These are phyloP conservation scores for Microvelia longipes DNA, from an alignment of 1,140 invertebrate genomes.

Conservation along the genomic window DNA sequence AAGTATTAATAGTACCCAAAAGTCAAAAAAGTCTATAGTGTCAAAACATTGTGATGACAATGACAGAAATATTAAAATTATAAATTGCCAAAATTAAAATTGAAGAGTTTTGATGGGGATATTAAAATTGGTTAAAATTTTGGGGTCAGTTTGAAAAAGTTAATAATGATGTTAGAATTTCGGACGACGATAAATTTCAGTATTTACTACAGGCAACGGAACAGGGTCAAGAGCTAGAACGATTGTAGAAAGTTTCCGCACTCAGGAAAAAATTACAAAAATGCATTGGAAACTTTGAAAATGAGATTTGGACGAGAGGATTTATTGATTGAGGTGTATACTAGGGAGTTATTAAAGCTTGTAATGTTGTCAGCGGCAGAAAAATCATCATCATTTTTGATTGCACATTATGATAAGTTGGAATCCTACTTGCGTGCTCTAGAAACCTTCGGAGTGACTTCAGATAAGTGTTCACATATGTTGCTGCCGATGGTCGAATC, in stretches of 20 bases:
- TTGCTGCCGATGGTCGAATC: not conserved
- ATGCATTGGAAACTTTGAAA: not conserved
- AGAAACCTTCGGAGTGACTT: not conserved
- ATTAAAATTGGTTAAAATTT: not conserved
- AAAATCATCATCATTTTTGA: not conserved
- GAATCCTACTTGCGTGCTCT: not conserved
- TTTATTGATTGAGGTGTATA: not conserved
- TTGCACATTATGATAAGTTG: not conserved
- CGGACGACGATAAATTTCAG: not conserved
- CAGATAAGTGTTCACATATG: not conserved
- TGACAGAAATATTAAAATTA: not conserved
- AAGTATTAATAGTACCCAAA: too few species aligned
- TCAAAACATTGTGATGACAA: too few species aligned
- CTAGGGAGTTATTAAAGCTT: not conserved
- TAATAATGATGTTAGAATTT: not conserved
- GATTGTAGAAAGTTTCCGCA: not conserved
- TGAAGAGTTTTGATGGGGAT: not conserved
- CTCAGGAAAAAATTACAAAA: not conserved
- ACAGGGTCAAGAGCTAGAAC: not conserved
- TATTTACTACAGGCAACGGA: not conserved
- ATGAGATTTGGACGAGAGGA: not conserved
- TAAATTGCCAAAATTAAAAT: not conserved
- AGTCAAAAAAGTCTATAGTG: too few species aligned
- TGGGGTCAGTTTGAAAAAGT: not conserved
- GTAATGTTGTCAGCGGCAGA: not conserved